Conservation (phyloP, 2,113 vertebrate species). For the Cygnus buccinator region DNA sequence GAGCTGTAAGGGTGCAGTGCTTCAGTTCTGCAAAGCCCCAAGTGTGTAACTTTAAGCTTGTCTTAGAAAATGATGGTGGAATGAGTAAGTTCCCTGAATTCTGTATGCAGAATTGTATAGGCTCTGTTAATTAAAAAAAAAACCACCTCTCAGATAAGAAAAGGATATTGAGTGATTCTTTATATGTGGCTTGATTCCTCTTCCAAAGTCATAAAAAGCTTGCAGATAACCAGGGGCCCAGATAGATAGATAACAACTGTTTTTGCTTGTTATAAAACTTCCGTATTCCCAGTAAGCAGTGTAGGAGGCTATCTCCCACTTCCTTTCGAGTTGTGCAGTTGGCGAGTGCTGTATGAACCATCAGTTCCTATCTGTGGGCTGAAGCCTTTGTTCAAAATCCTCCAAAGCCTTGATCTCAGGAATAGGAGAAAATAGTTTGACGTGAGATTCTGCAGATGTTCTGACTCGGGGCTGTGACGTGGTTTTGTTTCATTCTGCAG, state of each 20-base stretch:
- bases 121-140: neutral
- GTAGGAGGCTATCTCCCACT: slow-evolving; percentile 54
- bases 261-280: slow-evolving; percentile 27
- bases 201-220: slow-evolving; percentile 37
- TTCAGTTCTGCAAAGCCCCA: neutral
- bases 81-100: neutral
- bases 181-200: neutral
- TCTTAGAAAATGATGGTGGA: neutral
- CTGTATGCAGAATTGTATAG: neutral
- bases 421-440: slow-evolving; percentile 20
- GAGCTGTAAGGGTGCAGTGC: neutral
- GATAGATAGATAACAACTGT: slow-evolving; percentile 27
- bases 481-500: slow-evolving; percentile 24
- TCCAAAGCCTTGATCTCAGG: slow-evolving; percentile 54
- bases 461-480: neutral
- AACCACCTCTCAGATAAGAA: neutral
- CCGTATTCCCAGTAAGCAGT: neutral
- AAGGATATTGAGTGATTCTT: neutral
- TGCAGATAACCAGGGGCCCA: slow-evolving; percentile 21
- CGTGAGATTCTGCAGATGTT: slow-evolving; percentile 52
- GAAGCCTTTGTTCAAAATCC: slow-evolving; percentile 3
- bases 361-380: slow-evolving; percentile 40
- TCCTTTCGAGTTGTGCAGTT: slow-evolving; percentile 29
- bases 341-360: slow-evolving; percentile 11
- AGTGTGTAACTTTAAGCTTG: neutral